Evolutionary conservation across 2,797 vertebrate species (phyloP).

Genomic region (Cuculus canorus): DNA sequence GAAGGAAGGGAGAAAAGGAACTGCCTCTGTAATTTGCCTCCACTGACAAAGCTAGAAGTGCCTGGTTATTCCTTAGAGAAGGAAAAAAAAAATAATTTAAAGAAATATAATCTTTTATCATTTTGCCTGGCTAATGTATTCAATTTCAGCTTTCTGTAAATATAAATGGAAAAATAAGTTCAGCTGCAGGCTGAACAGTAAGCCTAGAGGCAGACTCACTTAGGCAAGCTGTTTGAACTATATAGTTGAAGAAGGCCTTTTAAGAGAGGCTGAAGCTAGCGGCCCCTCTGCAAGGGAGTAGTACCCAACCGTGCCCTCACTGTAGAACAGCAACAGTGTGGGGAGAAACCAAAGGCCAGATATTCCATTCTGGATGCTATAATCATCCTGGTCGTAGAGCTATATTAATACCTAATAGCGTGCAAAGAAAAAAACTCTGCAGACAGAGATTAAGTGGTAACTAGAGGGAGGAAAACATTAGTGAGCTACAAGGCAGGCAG

Average conservation of each 20-base stretch:
- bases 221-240: neutral
- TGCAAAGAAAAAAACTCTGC: neutral
- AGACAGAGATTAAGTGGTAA: neutral
- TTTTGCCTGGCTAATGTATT: neutral
- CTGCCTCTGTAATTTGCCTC: neutral
- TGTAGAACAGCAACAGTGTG: neutral
- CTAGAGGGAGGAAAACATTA: neutral
- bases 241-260: neutral
- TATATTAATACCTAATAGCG: neutral
- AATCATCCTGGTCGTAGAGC: neutral
- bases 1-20: neutral
- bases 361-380: neutral
- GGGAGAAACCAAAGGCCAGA: neutral
- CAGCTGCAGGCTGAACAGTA: neutral
- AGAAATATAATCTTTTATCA: neutral
- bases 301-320: neutral
- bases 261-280: neutral
- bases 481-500: neutral
- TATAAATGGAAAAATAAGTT: constrained; percentile 29
- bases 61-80: neutral
- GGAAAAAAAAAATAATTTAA: neutral
- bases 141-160: neutral
- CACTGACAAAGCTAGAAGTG: neutral
- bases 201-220: neutral
- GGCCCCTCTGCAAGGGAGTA: neutral